Conservation (phyloP, 1,140 invertebrate species). For the Reticulitermes speratus region DNA sequence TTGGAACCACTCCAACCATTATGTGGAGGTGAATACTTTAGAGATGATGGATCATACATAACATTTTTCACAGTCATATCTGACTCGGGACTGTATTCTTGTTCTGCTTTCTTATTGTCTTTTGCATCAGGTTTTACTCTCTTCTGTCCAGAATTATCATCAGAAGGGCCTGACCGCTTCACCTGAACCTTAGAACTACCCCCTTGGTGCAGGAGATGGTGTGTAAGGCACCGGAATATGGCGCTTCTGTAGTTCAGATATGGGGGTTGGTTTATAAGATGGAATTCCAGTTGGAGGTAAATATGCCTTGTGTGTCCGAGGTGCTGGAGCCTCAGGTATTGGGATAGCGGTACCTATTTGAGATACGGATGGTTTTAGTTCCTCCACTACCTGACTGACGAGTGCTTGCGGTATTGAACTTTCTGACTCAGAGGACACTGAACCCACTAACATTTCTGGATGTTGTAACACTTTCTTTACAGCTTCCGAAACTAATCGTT, state of each 20-base stretch:
- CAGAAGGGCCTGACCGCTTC: neutral
- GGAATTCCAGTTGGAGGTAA: conserved; percentile 39
- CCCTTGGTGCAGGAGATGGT: neutral
- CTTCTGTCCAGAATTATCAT: neutral
- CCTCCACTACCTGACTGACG: conserved; percentile 49
- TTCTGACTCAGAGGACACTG: conserved; percentile 42
- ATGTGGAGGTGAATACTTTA: neutral
- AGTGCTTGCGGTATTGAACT: conserved; percentile 39
- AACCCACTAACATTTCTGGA: conserved; percentile 45
- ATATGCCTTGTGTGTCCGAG: conserved; percentile 13
- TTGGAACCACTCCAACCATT: conserved; percentile 17
- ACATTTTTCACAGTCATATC: neutral
- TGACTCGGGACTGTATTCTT: neutral
- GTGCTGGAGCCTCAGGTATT: neutral
- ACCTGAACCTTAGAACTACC: neutral
- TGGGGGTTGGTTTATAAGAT: conserved; percentile 62
- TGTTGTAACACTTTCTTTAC: conserved; percentile 51
- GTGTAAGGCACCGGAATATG: conserved; percentile 49
- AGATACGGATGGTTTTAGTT: conserved; percentile 44
- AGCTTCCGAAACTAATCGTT: conserved; percentile 53
- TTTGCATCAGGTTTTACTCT: conserved; percentile 43
- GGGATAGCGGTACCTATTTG: neutral
- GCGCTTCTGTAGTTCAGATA: conserved; percentile 56
- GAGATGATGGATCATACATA: neutral
- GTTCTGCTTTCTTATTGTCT: conserved; percentile 31